Conservation (phyloP, 2,888 invertebrate genomes). For the Nymphalis urticae region DNA sequence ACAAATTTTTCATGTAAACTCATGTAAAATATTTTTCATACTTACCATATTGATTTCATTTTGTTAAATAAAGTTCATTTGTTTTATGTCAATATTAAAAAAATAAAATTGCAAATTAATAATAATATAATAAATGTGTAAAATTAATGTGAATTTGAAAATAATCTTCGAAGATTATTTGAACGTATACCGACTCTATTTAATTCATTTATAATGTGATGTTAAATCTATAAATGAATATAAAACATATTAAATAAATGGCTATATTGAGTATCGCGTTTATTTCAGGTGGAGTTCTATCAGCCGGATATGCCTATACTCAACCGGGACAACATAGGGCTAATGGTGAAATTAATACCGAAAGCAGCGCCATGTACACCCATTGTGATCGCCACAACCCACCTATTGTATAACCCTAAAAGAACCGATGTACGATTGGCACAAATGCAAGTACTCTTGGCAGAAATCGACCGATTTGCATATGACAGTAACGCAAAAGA, state of each 20-base stretch:
- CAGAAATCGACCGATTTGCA: constrained; percentile 91
- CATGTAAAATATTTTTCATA: too few species aligned
- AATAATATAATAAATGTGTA: too few species aligned
- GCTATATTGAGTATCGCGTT: background rate
- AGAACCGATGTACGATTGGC: constrained; percentile 94
- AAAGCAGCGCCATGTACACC: constrained; percentile 71
- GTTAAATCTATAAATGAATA: too few species aligned
- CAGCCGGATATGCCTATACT: constrained; percentile 84
- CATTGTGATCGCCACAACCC: constrained; percentile 94
- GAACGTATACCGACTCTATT: too few species aligned
- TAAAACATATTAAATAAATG: background rate
- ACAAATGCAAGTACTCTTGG: constrained; percentile 91
- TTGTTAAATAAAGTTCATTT: too few species aligned
- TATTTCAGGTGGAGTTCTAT: constrained; percentile 83
- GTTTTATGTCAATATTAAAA: too few species aligned
- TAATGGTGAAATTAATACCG: constrained; percentile 88
- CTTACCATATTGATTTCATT: too few species aligned
- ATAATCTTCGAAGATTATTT: too few species aligned
- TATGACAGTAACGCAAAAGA: constrained; percentile 63
- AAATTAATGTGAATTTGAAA: too few species aligned
- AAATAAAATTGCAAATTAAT: too few species aligned
- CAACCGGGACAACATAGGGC: constrained; percentile 93
- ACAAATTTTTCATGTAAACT: too few species aligned
- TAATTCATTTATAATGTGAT: too few species aligned
- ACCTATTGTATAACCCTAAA: constrained; percentile 94